A percentile compares a stretch with the other conserved stretches of the same genome.
Conservation (phyloP, 2,797 vertebrate species). For the Dallia pectoralis region DNA sequence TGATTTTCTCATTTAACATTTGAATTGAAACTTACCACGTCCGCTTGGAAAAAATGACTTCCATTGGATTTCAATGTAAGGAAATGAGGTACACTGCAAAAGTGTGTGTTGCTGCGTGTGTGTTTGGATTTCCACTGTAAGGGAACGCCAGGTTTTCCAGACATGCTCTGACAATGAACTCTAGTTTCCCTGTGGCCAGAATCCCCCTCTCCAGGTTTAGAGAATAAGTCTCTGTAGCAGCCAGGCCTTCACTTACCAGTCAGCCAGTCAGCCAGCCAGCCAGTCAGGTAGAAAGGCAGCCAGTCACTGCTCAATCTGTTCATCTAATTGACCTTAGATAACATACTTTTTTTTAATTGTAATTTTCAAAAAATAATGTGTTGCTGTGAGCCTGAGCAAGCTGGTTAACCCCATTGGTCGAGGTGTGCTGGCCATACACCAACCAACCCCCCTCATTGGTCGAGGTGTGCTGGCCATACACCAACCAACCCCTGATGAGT, state of each 20-base stretch:
- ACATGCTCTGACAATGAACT: constrained; percentile 45
- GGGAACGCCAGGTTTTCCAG: constrained; percentile 68
- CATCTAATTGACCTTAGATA: neutral
- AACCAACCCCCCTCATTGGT: too few species aligned
- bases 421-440: too few species aligned
- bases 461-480: too few species aligned
- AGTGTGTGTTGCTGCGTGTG: constrained; percentile 20
- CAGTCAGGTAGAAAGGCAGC: too few species aligned
- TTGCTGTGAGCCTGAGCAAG: too few species aligned
- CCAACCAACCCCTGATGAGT: too few species aligned
- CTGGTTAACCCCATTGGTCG: too few species aligned
- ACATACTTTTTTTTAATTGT: neutral
- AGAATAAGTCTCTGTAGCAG: neutral
- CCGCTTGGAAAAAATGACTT: constrained; percentile 42
- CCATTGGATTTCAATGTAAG: constrained; percentile 64
- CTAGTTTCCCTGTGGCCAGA: neutral
- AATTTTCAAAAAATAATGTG: too few species aligned
- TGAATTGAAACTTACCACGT: constrained; percentile 2
- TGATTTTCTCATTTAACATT: constrained; percentile 12
- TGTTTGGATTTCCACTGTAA: constrained; percentile 54
- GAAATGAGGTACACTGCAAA: constrained; percentile 54
- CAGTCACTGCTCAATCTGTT: too few species aligned
- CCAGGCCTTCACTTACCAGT: neutral
- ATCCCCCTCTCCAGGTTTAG: neutral
- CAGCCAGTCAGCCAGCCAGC: neutral